These are phyloP conservation scores for Shargacucullia verbasci DNA, from an alignment of 2,888 invertebrate genomes.

Conservation along the genomic window DNA sequence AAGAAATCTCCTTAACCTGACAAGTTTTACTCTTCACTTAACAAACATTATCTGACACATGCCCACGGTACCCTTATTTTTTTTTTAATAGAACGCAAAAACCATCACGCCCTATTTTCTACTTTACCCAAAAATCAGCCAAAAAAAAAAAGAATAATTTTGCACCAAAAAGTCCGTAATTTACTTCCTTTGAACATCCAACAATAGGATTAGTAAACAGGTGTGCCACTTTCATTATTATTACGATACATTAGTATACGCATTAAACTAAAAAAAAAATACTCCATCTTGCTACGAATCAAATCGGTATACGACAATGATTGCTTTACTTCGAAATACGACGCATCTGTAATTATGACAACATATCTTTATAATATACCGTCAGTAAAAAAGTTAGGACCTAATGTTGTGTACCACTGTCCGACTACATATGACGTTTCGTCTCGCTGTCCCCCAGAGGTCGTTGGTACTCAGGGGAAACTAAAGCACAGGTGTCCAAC, in stretches of 20 bases:
- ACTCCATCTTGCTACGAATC: constrained; percentile 84
- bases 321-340: constrained; percentile 84
- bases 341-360: constrained; percentile 78
- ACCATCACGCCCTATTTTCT: constrained; percentile 36
- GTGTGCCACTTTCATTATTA: constrained; percentile 85
- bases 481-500: constrained; percentile 90
- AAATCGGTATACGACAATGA: constrained; percentile 89
- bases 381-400: constrained; percentile 57
- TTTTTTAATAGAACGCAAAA: constrained; percentile 34
- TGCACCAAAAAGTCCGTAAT: constrained; percentile 70
- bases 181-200: constrained; percentile 70
- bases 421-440: constrained; percentile 71
- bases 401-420: constrained; percentile 61
- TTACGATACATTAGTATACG: constrained; percentile 86
- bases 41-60: constrained; percentile 34
- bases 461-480: constrained; percentile 89
- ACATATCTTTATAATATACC: constrained; percentile 59
- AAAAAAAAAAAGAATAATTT: constrained; percentile 64
- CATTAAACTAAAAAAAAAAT: constrained; percentile 80
- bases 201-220: constrained; percentile 85
- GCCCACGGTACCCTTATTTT: constrained; percentile 17
- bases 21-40: constrained; percentile 35
- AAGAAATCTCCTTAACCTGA: constrained; percentile 3
- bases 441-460: constrained; percentile 75
- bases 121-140: constrained; percentile 21